A percentile compares a stretch with the other conserved stretches of the same genome.
phyloP scores from a whole-genome alignment of 1,140 invertebrate genomes.

The Drosophila tropicalis region DNA sequence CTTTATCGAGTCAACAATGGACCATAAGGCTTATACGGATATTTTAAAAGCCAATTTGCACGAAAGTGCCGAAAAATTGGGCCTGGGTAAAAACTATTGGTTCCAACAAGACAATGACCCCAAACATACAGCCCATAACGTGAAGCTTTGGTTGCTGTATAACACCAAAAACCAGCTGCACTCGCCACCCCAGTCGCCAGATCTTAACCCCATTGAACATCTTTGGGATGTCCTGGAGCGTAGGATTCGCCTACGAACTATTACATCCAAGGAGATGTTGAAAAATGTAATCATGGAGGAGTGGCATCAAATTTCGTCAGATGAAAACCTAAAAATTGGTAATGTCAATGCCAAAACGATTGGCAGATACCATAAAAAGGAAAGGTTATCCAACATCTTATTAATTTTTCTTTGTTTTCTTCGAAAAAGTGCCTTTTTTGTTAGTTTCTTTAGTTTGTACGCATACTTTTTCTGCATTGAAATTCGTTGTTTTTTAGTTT shows the following conservation, averaged over 20 bases:
- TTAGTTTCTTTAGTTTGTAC: not conserved
- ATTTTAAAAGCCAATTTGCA: slow-evolving; percentile 9
- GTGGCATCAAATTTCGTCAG: not conserved
- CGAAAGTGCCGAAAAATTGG: not conserved
- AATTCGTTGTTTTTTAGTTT: slow-evolving; percentile 4
- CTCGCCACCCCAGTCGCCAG: not conserved
- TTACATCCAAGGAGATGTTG: not conserved
- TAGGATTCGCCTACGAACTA: not conserved
- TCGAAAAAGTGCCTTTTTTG: not conserved
- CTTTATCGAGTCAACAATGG: slow-evolving; percentile 1
- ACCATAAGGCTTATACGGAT: not conserved
- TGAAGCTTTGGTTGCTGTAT: not conserved
- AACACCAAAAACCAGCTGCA: not conserved
- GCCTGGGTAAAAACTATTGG: not conserved
- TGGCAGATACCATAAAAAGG: not conserved
- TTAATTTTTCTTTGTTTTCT: not conserved
- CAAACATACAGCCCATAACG: not conserved
- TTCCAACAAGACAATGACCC: slow-evolving; percentile 1
- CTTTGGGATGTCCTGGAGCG: slow-evolving; percentile 1
- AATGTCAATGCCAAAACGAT: not conserved
- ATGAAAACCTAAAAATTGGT: not conserved
- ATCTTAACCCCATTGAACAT: not conserved
- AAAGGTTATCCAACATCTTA: not conserved
- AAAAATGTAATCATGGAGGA: not conserved
- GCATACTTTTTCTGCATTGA: not conserved